phyloP scores from a whole-genome alignment of 2,888 invertebrate genomes.

The Euzophera pinguis region DNA sequence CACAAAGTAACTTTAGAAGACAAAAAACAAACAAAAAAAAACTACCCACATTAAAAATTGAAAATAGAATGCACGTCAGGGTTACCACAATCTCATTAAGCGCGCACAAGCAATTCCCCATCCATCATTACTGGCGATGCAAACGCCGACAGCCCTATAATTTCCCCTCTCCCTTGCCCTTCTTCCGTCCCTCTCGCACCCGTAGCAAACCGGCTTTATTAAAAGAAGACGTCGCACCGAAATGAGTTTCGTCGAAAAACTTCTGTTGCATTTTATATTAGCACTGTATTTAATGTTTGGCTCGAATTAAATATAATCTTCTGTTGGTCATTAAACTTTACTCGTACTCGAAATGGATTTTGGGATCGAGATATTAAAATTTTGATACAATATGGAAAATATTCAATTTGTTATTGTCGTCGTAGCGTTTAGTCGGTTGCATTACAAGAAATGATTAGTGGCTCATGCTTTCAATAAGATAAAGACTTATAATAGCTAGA shows the following conservation, averaged over 20 bases:
- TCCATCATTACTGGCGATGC: slow-evolving; percentile 66
- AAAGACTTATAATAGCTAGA: no score
- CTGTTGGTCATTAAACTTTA: slow-evolving; percentile 3
- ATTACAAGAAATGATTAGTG: no score
- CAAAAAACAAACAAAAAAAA: slow-evolving; percentile 26
- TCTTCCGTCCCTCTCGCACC: slow-evolving; percentile 31
- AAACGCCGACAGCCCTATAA: slow-evolving; percentile 68
- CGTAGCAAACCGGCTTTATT: slow-evolving; percentile 44
- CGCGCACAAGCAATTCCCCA: slow-evolving; percentile 42
- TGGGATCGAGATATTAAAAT: no score
- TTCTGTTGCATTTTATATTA: slow-evolving; percentile 41
- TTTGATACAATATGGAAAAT: no score
- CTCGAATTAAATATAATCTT: slow-evolving; percentile 10
- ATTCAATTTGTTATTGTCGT: no score
- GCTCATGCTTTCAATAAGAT: no score
- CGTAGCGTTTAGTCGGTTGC: no score
- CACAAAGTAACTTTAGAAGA: slow-evolving; percentile 7
- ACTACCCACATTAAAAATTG: slow-evolving; percentile 19
- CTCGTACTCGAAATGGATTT: no score
- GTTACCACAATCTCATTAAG: slow-evolving; percentile 66
- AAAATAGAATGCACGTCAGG: slow-evolving; percentile 35
- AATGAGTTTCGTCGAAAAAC: slow-evolving; percentile 61
- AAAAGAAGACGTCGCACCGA: slow-evolving; percentile 59
- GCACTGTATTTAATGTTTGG: slow-evolving; percentile 27
- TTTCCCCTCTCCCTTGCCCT: slow-evolving; percentile 48